A percentile compares a stretch with the other conserved stretches of the same genome.
Conservation (phyloP, 2,888 invertebrate species). For the Epirrhoe tristata region DNA sequence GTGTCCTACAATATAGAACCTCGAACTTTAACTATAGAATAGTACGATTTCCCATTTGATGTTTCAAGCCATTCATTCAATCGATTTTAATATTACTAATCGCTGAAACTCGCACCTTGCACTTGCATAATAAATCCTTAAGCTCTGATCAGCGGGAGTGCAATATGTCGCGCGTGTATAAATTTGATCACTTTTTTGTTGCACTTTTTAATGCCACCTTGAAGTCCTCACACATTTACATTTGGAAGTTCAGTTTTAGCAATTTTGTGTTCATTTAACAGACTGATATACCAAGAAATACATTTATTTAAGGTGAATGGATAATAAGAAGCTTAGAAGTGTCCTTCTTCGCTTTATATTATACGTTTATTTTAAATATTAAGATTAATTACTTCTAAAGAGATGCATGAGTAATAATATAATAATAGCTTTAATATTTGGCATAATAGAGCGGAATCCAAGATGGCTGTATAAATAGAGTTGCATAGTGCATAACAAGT, state of each 20-base stretch:
- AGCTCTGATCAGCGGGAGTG: slow-evolving; percentile 56
- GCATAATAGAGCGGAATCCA: slow-evolving; percentile 43
- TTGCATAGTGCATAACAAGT: slow-evolving; percentile 67
- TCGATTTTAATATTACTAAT: slow-evolving; percentile 8
- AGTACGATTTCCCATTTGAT: neutral
- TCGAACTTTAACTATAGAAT: no score
- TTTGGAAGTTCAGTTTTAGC: neutral
- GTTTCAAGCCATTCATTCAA: neutral
- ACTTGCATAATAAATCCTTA: slow-evolving; percentile 38
- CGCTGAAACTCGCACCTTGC: slow-evolving; percentile 28
- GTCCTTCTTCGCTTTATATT: no score
- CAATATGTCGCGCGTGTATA: slow-evolving; percentile 57
- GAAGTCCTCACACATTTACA: slow-evolving; percentile 18
- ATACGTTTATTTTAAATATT: no score
- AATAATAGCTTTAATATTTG: no score
- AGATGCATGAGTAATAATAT: neutral
- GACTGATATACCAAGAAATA: no score
- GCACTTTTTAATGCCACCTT: slow-evolving; percentile 37
- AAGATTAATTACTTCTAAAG: no score
- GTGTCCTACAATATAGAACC: neutral
- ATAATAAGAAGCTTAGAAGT: no score
- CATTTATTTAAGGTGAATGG: no score
- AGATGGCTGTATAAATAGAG: slow-evolving; percentile 65
- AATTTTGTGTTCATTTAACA: no score
- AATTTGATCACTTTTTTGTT: slow-evolving; percentile 54